These are phyloP conservation scores for Caracal caracal DNA, from an alignment of 2,113 vertebrate genomes.

Conservation along the genomic window DNA sequence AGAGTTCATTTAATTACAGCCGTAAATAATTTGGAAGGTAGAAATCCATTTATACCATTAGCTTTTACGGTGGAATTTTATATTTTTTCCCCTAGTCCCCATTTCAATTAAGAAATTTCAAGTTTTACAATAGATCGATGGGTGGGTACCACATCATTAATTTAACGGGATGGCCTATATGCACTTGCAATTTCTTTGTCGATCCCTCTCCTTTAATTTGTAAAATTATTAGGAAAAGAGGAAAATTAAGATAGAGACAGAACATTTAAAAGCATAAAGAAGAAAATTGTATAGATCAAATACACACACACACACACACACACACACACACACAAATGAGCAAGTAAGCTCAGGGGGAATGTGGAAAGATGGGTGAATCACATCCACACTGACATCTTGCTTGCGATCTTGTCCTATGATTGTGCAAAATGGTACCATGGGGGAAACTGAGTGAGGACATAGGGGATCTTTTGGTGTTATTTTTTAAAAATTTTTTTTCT, in stretches of 20 bases:
- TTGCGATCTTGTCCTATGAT: accelerated
- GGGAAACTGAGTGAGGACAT: accelerated
- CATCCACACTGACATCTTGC: background rate
- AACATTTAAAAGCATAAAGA: slow-evolving; percentile 7
- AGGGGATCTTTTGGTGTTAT: background rate
- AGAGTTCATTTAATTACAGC: slow-evolving; percentile 61
- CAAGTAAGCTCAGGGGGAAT: accelerated
- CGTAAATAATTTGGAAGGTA: slow-evolving; percentile 53
- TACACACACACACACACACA: background rate
- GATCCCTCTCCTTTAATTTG: slow-evolving; percentile 35
- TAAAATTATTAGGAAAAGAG: slow-evolving; percentile 26
- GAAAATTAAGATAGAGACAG: background rate
- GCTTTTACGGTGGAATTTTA: slow-evolving; percentile 57
- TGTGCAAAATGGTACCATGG: background rate
- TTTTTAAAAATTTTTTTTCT: no score
- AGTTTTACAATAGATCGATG: slow-evolving; percentile 77
- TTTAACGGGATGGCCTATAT: slow-evolving; percentile 69
- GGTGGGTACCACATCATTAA: slow-evolving; percentile 70
- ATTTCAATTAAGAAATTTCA: slow-evolving; percentile 79
- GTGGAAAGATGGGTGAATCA: background rate
- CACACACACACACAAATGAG: background rate
- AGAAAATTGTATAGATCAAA: background rate
- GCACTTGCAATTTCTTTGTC: slow-evolving; percentile 47
- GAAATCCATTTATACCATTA: slow-evolving; percentile 38
- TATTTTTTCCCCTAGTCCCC: slow-evolving; percentile 43